Evolutionary conservation across 2,888 invertebrate species (phyloP), one percentile per base, ranked within the genome.

Genomic region (Sphecodes monilicornis): DNA sequence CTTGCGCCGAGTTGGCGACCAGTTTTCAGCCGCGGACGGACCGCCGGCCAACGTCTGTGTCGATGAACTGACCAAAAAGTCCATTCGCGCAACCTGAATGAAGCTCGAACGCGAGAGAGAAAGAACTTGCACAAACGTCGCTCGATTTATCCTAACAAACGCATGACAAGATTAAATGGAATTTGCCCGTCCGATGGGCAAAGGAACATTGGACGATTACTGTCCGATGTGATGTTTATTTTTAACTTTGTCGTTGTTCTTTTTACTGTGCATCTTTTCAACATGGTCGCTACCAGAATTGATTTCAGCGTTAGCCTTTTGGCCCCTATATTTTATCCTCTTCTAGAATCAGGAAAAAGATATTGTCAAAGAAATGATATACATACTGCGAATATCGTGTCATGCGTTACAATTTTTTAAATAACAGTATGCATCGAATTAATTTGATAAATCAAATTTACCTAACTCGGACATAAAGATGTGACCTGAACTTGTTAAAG

Each of bases 1-100:
- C 90, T 90, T 90, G 90, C 39, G 70, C 82, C 90, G 86, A 90
- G 88, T 89, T 84, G 90, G 80, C 87, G 86, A 85, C 78, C 72
- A 80, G 76, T 90, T 89, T 88, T 84, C 89, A 70, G 46, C 76
- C 73, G 68, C 76, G 64, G 22, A 54, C 57, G 50, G 60, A 73
- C 50, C 50, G 60, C 66, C 11, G 66, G 36, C n/a, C 26, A 39
- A 60, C 26, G 64, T 26, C 13, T 22, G 43, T 39, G 66, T 57
- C 41, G 64, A 60, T 29, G 70, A 72, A 50, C 57, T 41, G 36
- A 41, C 10, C 22, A 64, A 64, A 64, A 29, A 16, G 64, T 18
- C 18, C 18, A 3, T 16, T 1, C 57, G 57, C 26, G 18, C 64
- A 26, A 50, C 50, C 60, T 26, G 29, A 60, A 26, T 29, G 60